These are phyloP conservation scores for Caradrina clavipalpis DNA, from an alignment of 2,888 invertebrate species.

Conservation along the genomic window DNA sequence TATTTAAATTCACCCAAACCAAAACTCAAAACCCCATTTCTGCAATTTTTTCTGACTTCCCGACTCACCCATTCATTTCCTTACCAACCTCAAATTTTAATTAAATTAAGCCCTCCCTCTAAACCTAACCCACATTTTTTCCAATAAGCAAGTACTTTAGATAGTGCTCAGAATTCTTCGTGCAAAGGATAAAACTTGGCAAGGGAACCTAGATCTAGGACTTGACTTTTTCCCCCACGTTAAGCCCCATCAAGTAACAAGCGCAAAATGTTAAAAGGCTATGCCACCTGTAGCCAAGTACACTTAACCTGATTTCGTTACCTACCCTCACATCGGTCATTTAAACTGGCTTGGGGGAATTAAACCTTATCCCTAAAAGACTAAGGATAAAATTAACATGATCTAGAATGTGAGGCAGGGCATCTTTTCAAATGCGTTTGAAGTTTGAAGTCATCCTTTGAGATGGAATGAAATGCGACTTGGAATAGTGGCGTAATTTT, in stretches of 20 bases:
- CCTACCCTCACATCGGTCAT: constrained; percentile 35
- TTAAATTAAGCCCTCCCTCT: constrained; percentile 16
- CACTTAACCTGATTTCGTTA: constrained; percentile 66
- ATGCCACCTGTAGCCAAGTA: constrained; percentile 68
- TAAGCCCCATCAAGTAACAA: constrained; percentile 56
- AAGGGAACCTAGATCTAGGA: constrained; percentile 27
- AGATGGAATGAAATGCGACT: constrained; percentile 50
- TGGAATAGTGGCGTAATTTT: constrained; percentile 44
- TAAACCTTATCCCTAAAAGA: constrained; percentile 7
- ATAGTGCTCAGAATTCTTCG: constrained; percentile 25
- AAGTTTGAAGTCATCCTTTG: constrained; percentile 51
- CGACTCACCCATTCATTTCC: not conserved
- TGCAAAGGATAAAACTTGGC: constrained; percentile 36
- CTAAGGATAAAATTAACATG: constrained; percentile 16
- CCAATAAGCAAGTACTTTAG: constrained; percentile 23
- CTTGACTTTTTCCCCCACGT: constrained; percentile 46
- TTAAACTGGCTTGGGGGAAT: constrained; percentile 22
- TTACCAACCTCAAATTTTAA: constrained; percentile 8
- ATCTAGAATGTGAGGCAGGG: not conserved
- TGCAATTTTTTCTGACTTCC: not conserved
- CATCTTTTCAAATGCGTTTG: constrained; percentile 52
- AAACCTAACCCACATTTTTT: constrained; percentile 19
- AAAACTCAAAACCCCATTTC: not conserved
- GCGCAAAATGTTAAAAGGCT: constrained; percentile 64
- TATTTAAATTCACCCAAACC: not conserved